These are phyloP conservation scores for Erythrolamprus reginae DNA, from an alignment of 2,113 vertebrate genomes.

Conservation along the genomic window DNA sequence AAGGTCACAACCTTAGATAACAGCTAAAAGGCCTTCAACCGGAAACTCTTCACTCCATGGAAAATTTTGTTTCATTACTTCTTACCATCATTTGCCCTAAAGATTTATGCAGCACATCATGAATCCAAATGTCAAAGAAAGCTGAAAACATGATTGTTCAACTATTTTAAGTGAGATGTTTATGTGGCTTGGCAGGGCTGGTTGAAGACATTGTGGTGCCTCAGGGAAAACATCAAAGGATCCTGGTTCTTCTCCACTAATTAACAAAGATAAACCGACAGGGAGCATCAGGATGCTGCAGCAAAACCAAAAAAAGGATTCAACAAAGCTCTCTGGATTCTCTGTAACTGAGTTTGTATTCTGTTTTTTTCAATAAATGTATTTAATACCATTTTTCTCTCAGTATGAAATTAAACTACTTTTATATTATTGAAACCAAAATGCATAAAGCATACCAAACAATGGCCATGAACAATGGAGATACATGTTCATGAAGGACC, in stretches of 20 bases:
- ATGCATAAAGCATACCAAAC: background rate
- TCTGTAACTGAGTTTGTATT: background rate
- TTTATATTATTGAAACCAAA: background rate
- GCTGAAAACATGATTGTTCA: conserved; percentile 1
- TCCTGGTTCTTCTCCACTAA: background rate
- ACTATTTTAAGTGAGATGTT: background rate
- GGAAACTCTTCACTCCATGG: background rate
- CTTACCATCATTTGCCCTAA: background rate
- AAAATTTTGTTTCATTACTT: background rate
- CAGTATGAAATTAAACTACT: background rate
- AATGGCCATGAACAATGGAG: background rate
- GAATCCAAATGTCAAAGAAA: conserved; percentile 1
- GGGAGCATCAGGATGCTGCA: background rate
- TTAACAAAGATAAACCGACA: background rate
- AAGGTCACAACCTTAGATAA: background rate
- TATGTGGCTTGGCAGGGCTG: background rate
- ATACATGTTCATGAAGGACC: background rate
- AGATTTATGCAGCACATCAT: background rate
- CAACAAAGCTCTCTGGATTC: background rate
- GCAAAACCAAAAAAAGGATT: background rate
- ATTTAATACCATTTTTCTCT: background rate
- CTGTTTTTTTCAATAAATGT: background rate
- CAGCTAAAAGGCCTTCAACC: background rate
- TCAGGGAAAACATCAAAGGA: background rate
- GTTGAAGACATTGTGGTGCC: background rate